Conservation (phyloP, 2,888 invertebrate species). For the Merodon equestris region DNA sequence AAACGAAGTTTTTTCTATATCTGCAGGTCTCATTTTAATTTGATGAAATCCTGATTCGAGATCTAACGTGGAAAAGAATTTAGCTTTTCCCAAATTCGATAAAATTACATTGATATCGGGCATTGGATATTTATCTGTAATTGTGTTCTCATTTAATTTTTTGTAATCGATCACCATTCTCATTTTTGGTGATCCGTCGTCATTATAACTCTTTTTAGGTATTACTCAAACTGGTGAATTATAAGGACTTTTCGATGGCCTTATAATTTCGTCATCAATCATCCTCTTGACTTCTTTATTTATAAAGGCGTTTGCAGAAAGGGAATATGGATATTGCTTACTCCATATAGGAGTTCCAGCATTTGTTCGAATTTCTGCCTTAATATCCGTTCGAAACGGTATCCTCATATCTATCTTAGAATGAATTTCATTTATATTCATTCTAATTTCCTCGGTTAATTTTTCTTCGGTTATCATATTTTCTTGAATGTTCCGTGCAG, state of each 20-base stretch:
- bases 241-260: conserved; percentile 1
- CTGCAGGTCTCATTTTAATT: conserved; percentile 6
- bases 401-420: background rate
- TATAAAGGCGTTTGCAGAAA: conserved; percentile 2
- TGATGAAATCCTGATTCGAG: conserved; percentile 17
- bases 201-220: conserved; percentile 24
- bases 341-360: background rate
- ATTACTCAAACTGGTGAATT: conserved; percentile 16
- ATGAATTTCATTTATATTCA: background rate
- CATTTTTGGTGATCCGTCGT: conserved; percentile 2
- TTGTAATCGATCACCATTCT: conserved; percentile 20
- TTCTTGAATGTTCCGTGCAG: too few relatives aligned
- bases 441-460: background rate
- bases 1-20: conserved; percentile 8
- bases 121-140: conserved; percentile 27
- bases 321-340: background rate
- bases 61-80: conserved; percentile 27
- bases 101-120: conserved; percentile 36
- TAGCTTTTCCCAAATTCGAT: conserved; percentile 26
- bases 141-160: conserved; percentile 30
- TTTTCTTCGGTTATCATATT: background rate
- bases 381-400: conserved; percentile 3
- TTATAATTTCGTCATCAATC: background rate
- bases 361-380: conserved; percentile 18
- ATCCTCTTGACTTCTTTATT: background rate